Evolutionary conservation across 1,140 invertebrate genomes (phyloP).

Genomic region (Platorchestia sp.): DNA sequence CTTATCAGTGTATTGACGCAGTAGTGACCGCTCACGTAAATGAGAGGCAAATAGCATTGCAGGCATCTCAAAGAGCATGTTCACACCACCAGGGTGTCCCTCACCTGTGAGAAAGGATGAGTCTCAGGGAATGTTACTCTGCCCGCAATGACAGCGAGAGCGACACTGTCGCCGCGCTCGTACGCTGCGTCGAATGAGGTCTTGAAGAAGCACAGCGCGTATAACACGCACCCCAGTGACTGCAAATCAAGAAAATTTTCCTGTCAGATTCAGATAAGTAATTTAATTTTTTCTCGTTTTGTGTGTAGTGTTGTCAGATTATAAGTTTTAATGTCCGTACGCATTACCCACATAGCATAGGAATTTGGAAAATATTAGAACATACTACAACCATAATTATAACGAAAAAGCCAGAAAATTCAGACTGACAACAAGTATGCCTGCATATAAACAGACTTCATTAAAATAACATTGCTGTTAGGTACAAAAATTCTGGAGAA

Average conservation of each 20-base stretch:
- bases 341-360: too few species aligned
- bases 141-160: conserved; percentile 85
- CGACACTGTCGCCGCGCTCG: conserved; percentile 88
- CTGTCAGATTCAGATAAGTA: too few species aligned
- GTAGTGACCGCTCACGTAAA: too few species aligned
- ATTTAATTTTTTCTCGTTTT: too few species aligned
- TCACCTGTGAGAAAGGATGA: conserved; percentile 76
- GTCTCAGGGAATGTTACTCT: conserved; percentile 81
- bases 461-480: neutral
- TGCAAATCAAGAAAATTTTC: conserved; percentile 71
- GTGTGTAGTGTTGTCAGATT: too few species aligned
- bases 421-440: neutral
- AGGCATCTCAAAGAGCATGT: too few species aligned
- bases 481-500: neutral
- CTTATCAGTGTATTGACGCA: too few species aligned
- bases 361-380: neutral
- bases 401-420: neutral
- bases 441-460: neutral
- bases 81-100: neutral
- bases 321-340: too few species aligned
- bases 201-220: conserved; percentile 87
- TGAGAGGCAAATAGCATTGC: too few species aligned
- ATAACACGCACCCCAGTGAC: conserved; percentile 89
- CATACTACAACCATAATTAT: too few species aligned
- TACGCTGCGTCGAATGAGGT: conserved; percentile 89